These are phyloP conservation scores for Keiferia lycopersicella DNA, from an alignment of 2,888 invertebrate genomes.

Conservation along the genomic window DNA sequence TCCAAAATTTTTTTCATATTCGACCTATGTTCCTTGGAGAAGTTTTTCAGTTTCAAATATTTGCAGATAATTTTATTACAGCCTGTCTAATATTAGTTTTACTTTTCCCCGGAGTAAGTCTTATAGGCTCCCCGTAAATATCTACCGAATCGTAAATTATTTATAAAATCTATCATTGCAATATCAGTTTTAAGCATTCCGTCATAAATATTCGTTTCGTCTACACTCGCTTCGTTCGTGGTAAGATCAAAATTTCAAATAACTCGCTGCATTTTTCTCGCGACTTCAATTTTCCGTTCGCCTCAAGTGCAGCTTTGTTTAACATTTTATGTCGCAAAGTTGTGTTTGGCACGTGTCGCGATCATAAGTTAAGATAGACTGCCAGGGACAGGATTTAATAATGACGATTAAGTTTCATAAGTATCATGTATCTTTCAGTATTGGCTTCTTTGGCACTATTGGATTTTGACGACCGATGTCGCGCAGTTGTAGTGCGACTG, in stretches of 20 bases:
- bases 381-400: not conserved
- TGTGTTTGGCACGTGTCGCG: not conserved
- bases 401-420: not conserved
- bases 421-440: too few relatives aligned
- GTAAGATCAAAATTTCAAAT: conserved; percentile 6
- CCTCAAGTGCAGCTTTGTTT: not conserved
- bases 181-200: not conserved
- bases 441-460: too few relatives aligned
- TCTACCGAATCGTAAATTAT: not conserved
- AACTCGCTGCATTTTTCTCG: not conserved
- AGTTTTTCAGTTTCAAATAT: too few relatives aligned
- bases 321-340: not conserved
- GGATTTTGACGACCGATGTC: too few relatives aligned
- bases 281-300: not conserved
- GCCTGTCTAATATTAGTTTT: too few relatives aligned
- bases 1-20: too few relatives aligned
- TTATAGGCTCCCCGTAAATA: too few relatives aligned
- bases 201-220: not conserved
- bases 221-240: not conserved
- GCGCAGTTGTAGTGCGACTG: too few relatives aligned
- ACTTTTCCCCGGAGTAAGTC: too few relatives aligned
- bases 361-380: not conserved
- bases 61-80: too few relatives aligned
- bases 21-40: too few relatives aligned
- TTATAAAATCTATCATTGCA: not conserved